Evolutionary conservation across 2,113 vertebrate species (phyloP).

Genomic region (Sula dactylatra): DNA sequence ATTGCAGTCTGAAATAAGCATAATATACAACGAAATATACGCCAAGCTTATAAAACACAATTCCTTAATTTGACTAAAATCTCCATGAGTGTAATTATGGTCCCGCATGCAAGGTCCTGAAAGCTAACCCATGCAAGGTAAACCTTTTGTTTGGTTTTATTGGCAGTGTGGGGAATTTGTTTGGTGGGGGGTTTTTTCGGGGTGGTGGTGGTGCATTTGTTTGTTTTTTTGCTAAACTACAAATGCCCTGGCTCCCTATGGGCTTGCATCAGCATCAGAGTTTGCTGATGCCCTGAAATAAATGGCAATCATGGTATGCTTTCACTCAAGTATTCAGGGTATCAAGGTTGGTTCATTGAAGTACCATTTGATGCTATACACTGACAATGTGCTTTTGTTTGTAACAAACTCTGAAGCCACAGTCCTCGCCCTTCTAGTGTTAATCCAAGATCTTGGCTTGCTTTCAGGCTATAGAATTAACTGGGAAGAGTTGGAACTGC

Average conservation of each 20-base stretch:
- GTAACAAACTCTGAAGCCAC: conserved; percentile 57
- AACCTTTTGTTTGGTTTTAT: not conserved
- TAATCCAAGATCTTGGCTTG: conserved; percentile 68
- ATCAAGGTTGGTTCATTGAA: conserved; percentile 49
- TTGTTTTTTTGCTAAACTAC: not conserved
- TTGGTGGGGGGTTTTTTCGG: not conserved
- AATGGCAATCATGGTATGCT: not conserved
- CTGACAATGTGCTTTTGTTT: conserved; percentile 69
- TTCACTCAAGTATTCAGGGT: conserved; percentile 48
- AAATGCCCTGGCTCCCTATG: not conserved
- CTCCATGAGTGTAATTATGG: not conserved
- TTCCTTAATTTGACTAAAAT: conserved; percentile 5
- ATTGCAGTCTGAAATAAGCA: not conserved
- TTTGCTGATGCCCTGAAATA: conserved; percentile 30
- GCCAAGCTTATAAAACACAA: not conserved
- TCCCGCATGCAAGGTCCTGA: not conserved
- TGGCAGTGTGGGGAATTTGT: not conserved
- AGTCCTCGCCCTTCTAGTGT: conserved; percentile 60
- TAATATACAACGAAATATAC: not conserved
- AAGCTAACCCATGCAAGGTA: not conserved
- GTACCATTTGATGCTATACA: conserved; percentile 54
- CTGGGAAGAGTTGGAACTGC: conserved; percentile 59
- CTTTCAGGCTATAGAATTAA: conserved; percentile 71
- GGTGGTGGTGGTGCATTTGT: accelerated
- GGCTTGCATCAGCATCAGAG: conserved; percentile 13